Percentiles rank a stretch among this genome's conserved stretches.
These are phyloP conservation scores for Drosophila pandora DNA, from an alignment of 1,140 invertebrate species.

Conservation along the genomic window DNA sequence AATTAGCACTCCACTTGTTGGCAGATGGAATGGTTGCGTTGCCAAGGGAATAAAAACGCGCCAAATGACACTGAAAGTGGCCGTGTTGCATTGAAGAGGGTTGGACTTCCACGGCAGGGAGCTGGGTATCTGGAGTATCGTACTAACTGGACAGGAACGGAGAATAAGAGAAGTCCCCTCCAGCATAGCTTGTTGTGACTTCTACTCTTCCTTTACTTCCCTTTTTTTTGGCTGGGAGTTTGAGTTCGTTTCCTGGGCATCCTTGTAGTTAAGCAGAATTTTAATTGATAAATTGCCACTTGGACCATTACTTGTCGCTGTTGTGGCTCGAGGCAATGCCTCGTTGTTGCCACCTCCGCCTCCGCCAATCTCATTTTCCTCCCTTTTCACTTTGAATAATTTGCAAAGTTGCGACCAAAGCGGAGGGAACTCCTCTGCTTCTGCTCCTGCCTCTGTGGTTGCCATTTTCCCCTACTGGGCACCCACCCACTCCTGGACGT, in stretches of 20 bases:
- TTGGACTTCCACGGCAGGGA: neutral
- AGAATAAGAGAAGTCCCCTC: conserved; percentile 1
- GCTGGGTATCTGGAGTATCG: conserved; percentile 1
- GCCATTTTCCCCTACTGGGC: neutral
- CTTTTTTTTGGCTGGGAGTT: conserved; percentile 25
- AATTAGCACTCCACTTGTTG: conserved; percentile 47
- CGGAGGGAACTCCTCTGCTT: conserved; percentile 16
- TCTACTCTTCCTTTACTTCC: neutral
- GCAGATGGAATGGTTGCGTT: conserved; percentile 43
- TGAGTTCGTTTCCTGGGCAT: conserved; percentile 57
- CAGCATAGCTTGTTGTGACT: conserved; percentile 15
- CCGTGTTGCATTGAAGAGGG: conserved; percentile 13
- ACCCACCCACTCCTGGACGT: conserved; percentile 45
- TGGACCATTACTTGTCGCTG: conserved; percentile 76
- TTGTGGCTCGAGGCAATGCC: conserved; percentile 24
- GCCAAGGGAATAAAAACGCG: conserved; percentile 48
- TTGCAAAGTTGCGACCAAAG: conserved; percentile 68
- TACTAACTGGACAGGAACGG: conserved; percentile 14
- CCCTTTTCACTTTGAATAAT: conserved; percentile 70
- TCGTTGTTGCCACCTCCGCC: conserved; percentile 11
- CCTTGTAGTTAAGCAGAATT: conserved; percentile 76
- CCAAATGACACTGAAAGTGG: conserved; percentile 43
- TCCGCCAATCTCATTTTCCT: neutral
- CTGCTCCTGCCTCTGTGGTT: conserved; percentile 18
- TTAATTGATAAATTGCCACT: conserved; percentile 82